These are phyloP conservation scores for Colistium nudipinnis DNA, from an alignment of 2,113 vertebrate species.

Conservation along the genomic window DNA sequence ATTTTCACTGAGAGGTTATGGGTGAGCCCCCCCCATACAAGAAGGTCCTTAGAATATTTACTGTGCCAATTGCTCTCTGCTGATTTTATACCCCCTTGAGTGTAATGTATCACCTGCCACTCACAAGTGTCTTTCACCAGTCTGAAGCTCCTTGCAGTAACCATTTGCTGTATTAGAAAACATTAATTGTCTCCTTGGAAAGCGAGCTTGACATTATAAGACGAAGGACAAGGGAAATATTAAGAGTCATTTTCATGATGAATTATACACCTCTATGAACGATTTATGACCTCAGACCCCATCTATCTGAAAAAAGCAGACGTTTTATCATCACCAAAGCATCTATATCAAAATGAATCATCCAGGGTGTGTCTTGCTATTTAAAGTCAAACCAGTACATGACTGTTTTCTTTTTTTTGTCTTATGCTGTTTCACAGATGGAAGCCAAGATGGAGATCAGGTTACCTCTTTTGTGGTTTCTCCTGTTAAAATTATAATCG, in stretches of 20 bases:
- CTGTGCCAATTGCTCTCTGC: slow-evolving; percentile 17
- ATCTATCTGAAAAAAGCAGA: slow-evolving; percentile 32
- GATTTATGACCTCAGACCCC: slow-evolving; percentile 57
- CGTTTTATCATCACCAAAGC: slow-evolving; percentile 25
- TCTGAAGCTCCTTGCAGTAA: slow-evolving; percentile 32
- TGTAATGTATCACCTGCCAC: slow-evolving; percentile 51
- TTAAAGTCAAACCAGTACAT: slow-evolving; percentile 22
- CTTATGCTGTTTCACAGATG: slow-evolving; percentile 85
- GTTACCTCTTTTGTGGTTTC: slow-evolving; percentile 79
- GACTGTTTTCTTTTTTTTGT: slow-evolving; percentile 39
- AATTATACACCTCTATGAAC: slow-evolving; percentile 75
- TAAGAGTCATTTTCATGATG: slow-evolving; percentile 59
- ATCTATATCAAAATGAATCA: slow-evolving; percentile 21
- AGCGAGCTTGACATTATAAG: slow-evolving; percentile 51
- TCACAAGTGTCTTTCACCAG: slow-evolving; percentile 34
- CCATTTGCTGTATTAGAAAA: slow-evolving; percentile 71
- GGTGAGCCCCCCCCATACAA: background rate
- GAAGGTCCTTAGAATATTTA: slow-evolving; percentile 40
- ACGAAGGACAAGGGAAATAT: slow-evolving; percentile 50
- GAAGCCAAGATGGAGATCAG: slow-evolving; percentile 90
- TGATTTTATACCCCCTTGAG: slow-evolving; percentile 27
- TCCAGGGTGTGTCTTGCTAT: slow-evolving; percentile 15
- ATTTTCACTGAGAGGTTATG: background rate
- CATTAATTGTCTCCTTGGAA: slow-evolving; percentile 68
- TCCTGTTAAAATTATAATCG: slow-evolving; percentile 17